Evolutionary conservation across 2,797 vertebrate species (phyloP).

Genomic region (Psittacula echo): DNA sequence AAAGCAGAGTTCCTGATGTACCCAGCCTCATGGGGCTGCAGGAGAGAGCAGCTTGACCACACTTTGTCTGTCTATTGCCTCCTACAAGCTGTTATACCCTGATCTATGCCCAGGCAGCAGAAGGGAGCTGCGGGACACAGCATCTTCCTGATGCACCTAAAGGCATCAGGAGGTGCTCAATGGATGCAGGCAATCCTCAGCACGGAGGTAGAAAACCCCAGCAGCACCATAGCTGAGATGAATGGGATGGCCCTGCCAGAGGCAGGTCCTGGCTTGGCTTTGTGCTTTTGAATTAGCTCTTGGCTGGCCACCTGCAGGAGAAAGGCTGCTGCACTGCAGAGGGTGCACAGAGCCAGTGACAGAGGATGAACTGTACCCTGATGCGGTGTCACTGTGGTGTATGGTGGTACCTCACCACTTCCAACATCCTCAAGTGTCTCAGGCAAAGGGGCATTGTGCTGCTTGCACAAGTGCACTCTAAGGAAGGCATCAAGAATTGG

Average conservation of each 20-base stretch:
- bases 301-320: neutral
- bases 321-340: constrained; percentile 14
- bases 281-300: neutral
- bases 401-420: neutral
- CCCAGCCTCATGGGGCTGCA: neutral
- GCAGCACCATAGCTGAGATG: neutral
- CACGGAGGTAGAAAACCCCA: neutral
- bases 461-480: neutral
- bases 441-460: neutral
- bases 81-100: neutral
- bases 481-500: neutral
- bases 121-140: neutral
- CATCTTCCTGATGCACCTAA: neutral
- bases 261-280: neutral
- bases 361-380: neutral
- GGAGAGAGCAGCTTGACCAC: neutral
- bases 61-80: neutral
- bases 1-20: neutral
- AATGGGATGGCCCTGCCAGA: neutral
- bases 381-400: neutral
- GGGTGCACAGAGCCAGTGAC: neutral
- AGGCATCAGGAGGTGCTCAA: neutral
- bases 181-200: neutral
- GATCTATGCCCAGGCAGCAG: neutral
- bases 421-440: neutral